Base-by-base conservation (phyloP, 2,113 vertebrate species). In the Pomatostomus ruficeps region DNA sequence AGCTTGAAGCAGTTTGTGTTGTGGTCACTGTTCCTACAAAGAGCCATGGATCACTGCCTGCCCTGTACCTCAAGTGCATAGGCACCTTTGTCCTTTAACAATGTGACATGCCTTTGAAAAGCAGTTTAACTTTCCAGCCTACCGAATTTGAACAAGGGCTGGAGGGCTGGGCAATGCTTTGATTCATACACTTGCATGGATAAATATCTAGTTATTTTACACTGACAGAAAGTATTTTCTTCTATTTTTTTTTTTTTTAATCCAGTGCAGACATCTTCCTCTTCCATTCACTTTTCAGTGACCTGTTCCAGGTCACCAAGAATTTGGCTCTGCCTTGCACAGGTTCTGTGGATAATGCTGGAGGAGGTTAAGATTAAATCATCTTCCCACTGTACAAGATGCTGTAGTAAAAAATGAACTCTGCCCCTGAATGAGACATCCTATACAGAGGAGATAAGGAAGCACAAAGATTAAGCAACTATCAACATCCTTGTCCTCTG, bases 1-100 rank as follows among this genome's bases (percentile, higher is more conserved):
- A 77, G 6, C 83, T 35, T 36, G 31, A 81, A 76, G 61, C 42
- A 57, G 38, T 59, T 88, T 86, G 61, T 87, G 48, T 73, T 81
- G 77, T 38, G 35, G 67, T 83, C 43, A 43, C 38, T 14, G 5
- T 93, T 82, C 55, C 46, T 92, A n/a, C 81, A 88, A 73, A 93
- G 75, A 90, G 20, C 62, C 22, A 33, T 45, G 77, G 63, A 70
- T 95, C 94, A 68, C 88, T 94, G 90, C 59, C 52, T 88, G 72
- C 46, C 48, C 71, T 42, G 46, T 92, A 55, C 79, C 65, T 94
- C 77, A 63, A 24, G 25, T 66, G 36, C 46, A 40, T 20, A 58
- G 76, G 75, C 68, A 66, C 63, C 67, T 95, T 94, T 92, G 88
- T 91, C 90, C 93, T 95, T 96, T 81, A 75, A 62, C 91, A 89